Evolutionary conservation across 1,140 invertebrate genomes (phyloP).

Genomic region (Zaprionus kolodkinae): DNA sequence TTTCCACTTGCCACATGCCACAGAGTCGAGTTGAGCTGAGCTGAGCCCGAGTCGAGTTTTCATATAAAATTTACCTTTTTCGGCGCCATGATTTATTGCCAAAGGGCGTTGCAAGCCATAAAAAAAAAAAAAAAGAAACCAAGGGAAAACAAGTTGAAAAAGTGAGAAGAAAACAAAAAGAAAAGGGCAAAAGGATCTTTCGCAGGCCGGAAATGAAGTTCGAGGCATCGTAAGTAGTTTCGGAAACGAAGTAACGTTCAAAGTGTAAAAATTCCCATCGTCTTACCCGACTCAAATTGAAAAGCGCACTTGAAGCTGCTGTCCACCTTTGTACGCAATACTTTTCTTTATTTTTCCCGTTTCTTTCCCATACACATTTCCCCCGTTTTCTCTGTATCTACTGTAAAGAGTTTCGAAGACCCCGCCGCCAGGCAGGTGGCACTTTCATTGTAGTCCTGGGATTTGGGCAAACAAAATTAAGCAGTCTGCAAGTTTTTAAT

Average conservation of each 20-base stretch:
- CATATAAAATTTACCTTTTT: slow-evolving; percentile 55
- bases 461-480: slow-evolving; percentile 82
- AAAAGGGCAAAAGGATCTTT: slow-evolving; percentile 46
- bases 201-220: slow-evolving; percentile 73
- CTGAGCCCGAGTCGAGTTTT: slow-evolving; percentile 31
- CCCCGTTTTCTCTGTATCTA: slow-evolving; percentile 17
- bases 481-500: slow-evolving; percentile 82
- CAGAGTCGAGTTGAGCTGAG: slow-evolving; percentile 15
- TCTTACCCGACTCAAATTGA: slow-evolving; percentile 76
- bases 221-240: slow-evolving; percentile 79
- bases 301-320: slow-evolving; percentile 71
- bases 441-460: slow-evolving; percentile 80
- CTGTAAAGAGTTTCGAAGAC: slow-evolving; percentile 21
- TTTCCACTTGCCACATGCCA: slow-evolving; percentile 27
- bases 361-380: neutral
- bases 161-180: slow-evolving; percentile 5
- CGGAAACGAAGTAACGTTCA: slow-evolving; percentile 57
- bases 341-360: slow-evolving; percentile 18
- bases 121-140: slow-evolving; percentile 37
- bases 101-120: slow-evolving; percentile 46
- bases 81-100: slow-evolving; percentile 76
- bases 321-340: slow-evolving; percentile 26
- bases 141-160: slow-evolving; percentile 15
- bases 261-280: slow-evolving; percentile 68
- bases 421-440: slow-evolving; percentile 56